Evolutionary conservation across 2,888 invertebrate species (phyloP), one percentile per base, ranked within the genome.

Genomic region (Macrophya alboannulata): DNA sequence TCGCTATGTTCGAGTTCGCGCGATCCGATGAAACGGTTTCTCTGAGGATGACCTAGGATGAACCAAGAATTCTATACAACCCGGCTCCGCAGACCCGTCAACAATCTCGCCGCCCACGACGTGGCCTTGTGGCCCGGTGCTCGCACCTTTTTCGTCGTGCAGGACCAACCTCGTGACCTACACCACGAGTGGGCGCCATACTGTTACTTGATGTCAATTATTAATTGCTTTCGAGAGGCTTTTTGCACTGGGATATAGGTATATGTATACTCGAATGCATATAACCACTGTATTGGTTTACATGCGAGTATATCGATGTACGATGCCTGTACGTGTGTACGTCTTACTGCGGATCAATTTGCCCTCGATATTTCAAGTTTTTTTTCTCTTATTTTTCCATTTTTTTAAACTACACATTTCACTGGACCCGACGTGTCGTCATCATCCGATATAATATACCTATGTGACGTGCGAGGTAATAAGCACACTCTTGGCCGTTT

Each of bases 11-110:
- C 17, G 37, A 55, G 77, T 77, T 51, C 31, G 8, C 17, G 84
- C 87, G 85, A 86, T 88, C 89, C 89, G 89, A 83, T 88, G 90
- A 89, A 90, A 88, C 87, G 84, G 87, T 88, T 84, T 85, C 86
- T 86, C 86, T 84, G 86, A 72, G 85, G 85, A 85, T 84, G 85
- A 85, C 86, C 87, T 88, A 87, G 87, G 88, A 86, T 77, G 88
- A 89, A 88, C 84, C 87, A 84, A 84, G 76, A 86, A 76, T 48
- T 74, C 87, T 83, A 21, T 79, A 71, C 84, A 65, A 81, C 68
- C 74, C 76, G 84, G 87, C 86, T 84, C 86, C 85, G 83, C 43
- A 65, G 86, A 87, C 86, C 15, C 62, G 81, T 62, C 68, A 55
- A 76, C 62, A 25, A 55, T 40, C 68, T 40, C 37, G 74, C 84